A percentile compares a stretch with the other conserved stretches of the same genome.
phyloP scores from a whole-genome alignment of 1,140 invertebrate species.

The Calosoma granatense region DNA sequence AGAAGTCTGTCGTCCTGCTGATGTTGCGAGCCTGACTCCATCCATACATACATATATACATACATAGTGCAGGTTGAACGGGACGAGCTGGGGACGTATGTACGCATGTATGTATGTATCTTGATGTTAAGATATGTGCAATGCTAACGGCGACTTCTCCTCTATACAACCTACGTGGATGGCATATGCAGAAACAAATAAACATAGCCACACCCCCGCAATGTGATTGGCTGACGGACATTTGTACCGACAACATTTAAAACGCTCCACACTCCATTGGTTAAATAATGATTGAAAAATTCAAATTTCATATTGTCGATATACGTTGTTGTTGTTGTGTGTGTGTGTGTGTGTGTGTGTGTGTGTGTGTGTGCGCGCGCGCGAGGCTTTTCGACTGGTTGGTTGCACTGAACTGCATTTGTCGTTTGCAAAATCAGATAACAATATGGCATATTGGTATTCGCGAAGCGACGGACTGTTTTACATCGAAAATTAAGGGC shows the following conservation, averaged over 20 bases:
- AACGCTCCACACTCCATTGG: conserved; percentile 27
- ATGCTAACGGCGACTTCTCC: conserved; percentile 17
- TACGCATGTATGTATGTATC: neutral
- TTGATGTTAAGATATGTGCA: conserved; percentile 21
- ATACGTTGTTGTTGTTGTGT: neutral
- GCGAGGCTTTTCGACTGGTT: too few relatives aligned
- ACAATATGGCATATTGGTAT: too few relatives aligned
- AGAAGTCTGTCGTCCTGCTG: too few relatives aligned
- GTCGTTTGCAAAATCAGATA: too few relatives aligned
- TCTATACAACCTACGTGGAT: conserved; percentile 23
- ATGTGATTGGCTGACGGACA: conserved; percentile 20
- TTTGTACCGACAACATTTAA: conserved; percentile 22
- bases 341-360: too few relatives aligned
- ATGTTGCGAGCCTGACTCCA: too few relatives aligned
- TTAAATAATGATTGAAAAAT: conserved; percentile 28
- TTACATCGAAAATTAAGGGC: too few relatives aligned
- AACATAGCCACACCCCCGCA: conserved; percentile 23
- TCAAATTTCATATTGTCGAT: conserved; percentile 26
- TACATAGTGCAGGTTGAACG: neutral
- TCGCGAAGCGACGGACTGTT: too few relatives aligned
- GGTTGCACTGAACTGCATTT: too few relatives aligned
- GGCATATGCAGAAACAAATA: conserved; percentile 28
- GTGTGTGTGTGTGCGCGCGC: too few relatives aligned
- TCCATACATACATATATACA: neutral
- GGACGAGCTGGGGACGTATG: too few relatives aligned